A percentile compares a stretch with the other conserved stretches of the same genome.
These are phyloP conservation scores for Ernsta delagoae DNA, from an alignment of 2,888 invertebrate species.

Conservation along the genomic window DNA sequence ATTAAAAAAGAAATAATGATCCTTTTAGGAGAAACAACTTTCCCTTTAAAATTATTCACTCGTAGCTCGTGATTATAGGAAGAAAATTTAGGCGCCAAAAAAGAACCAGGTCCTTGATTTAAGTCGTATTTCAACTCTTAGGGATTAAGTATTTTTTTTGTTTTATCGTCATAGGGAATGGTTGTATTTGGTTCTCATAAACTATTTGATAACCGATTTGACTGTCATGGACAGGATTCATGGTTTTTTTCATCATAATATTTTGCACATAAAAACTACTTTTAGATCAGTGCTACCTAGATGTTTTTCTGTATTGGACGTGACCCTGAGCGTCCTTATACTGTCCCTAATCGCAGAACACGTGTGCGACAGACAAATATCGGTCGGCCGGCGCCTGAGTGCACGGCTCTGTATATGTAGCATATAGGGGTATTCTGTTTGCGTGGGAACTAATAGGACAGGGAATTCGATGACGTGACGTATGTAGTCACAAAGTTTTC, in stretches of 20 bases:
- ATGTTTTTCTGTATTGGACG: neutral
- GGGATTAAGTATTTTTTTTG: no score
- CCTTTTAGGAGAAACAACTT: neutral
- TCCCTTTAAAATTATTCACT: neutral
- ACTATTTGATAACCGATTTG: no score
- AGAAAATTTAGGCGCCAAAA: no score
- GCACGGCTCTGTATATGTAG: neutral
- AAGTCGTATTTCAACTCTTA: no score
- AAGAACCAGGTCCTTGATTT: no score
- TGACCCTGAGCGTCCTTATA: slow-evolving; percentile 13
- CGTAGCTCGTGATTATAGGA: no score
- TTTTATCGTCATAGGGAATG: no score
- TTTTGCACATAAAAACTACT: neutral
- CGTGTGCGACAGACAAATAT: slow-evolving; percentile 23
- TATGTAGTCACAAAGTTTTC: neutral
- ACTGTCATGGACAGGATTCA: neutral
- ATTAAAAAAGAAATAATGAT: slow-evolving; percentile 8
- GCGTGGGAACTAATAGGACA: slow-evolving; percentile 21
- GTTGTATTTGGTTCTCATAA: no score
- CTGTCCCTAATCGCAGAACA: slow-evolving; percentile 21
- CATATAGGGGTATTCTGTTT: slow-evolving; percentile 7
- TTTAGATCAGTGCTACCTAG: no score
- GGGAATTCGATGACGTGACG: neutral
- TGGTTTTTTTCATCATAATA: neutral
- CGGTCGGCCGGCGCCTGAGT: slow-evolving; percentile 3